These are phyloP conservation scores for Penaeus chinensis DNA, from an alignment of 1,140 invertebrate genomes.

Conservation along the genomic window DNA sequence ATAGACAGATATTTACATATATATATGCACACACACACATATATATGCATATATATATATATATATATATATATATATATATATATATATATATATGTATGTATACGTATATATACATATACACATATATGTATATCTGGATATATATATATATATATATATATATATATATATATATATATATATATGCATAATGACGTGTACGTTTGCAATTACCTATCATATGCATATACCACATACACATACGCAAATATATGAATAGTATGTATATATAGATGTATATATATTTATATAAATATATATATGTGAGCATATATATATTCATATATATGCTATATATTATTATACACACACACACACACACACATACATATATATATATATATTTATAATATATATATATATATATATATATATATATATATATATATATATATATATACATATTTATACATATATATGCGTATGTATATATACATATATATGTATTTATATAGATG, in stretches of 20 bases:
- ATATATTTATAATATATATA: background rate
- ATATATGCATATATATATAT: slow-evolving; percentile 18
- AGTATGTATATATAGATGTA: background rate
- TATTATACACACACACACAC: slow-evolving; percentile 29
- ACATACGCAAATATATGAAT: no score
- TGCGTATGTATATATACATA: background rate
- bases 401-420: slow-evolving; percentile 20
- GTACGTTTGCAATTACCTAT: no score
- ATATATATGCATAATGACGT: slow-evolving; percentile 4
- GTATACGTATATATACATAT: background rate
- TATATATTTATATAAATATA: background rate
- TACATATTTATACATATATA: slow-evolving; percentile 11
- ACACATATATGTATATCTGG: background rate
- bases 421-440: slow-evolving; percentile 22
- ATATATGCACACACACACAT: background rate
- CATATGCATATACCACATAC: no score
- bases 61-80: background rate
- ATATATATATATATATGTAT: background rate
- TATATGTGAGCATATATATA: background rate
- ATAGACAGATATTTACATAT: background rate
- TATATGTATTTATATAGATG: background rate
- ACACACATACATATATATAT: slow-evolving; percentile 22
- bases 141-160: background rate
- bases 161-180: slow-evolving; percentile 11
- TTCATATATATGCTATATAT: slow-evolving; percentile 18